These are phyloP conservation scores for Exaiptasia diaphana DNA, from an alignment of 64 coral and sea anemone genomes.

Conservation along the genomic window DNA sequence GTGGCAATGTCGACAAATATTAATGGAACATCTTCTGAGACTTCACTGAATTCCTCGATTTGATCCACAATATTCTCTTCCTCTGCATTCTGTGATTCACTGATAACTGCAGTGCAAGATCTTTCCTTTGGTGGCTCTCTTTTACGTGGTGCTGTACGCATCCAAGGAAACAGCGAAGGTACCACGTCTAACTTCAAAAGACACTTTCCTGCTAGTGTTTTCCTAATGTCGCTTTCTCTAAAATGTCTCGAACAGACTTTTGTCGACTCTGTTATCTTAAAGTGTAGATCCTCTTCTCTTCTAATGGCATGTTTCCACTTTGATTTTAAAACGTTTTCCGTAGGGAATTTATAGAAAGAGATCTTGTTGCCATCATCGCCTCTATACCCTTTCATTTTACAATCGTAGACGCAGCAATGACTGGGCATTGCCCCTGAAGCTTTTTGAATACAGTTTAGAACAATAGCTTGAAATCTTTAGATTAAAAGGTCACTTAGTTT, in stretches of 20 bases:
- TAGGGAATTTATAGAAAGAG: constrained; percentile 49
- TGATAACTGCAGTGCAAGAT: background rate
- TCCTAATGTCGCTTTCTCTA: constrained; percentile 30
- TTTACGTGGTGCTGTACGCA: constrained; percentile 57
- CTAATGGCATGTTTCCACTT: constrained; percentile 51
- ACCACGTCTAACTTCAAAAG: constrained; percentile 1
- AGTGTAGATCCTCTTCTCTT: constrained; percentile 51
- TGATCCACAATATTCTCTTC: background rate
- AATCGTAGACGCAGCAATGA: constrained; percentile 47
- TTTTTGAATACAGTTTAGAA: too few species aligned
- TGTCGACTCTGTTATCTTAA: constrained; percentile 23
- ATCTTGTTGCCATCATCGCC: constrained; percentile 22
- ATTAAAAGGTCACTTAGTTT: too few species aligned
- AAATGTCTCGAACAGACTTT: constrained; percentile 48
- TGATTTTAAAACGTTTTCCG: background rate
- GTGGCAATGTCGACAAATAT: background rate
- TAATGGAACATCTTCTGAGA: background rate
- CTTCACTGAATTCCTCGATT: background rate
- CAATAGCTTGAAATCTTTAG: too few species aligned
- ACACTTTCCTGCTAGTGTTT: constrained; percentile 26
- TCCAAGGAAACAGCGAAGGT: constrained; percentile 59
- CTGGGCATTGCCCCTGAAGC: constrained; percentile 47
- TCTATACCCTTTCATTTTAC: constrained; percentile 40
- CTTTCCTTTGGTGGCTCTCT: constrained; percentile 46
- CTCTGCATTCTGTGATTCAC: background rate